Conservation (phyloP, 2,888 invertebrate species). For the Mayetiola destructor region DNA sequence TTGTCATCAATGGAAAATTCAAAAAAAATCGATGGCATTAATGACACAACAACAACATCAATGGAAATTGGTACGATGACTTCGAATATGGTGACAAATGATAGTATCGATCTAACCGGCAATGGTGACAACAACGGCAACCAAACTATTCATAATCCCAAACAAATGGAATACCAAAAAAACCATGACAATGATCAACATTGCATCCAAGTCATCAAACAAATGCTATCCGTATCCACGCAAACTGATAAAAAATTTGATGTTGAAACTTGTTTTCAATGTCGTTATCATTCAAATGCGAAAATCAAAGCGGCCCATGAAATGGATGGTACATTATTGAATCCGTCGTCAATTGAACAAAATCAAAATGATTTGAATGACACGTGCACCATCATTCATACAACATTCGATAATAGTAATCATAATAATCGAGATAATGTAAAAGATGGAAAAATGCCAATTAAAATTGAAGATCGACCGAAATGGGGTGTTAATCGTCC, state of each 20-base stretch:
- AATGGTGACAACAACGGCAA: not conserved
- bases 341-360: too few species aligned
- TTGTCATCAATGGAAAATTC: too few species aligned
- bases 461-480: conserved; percentile 45
- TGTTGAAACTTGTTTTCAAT: conserved; percentile 21
- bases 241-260: conserved; percentile 26
- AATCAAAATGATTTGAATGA: too few species aligned
- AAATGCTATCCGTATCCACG: not conserved
- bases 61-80: not conserved
- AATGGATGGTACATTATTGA: too few species aligned
- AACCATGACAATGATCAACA: too few species aligned
- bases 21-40: too few species aligned
- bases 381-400: too few species aligned
- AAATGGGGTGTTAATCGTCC: conserved; percentile 67
- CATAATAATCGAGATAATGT: conserved; percentile 18
- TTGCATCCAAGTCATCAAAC: too few species aligned
- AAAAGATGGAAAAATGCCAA: conserved; percentile 19
- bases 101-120: not conserved
- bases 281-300: conserved; percentile 32
- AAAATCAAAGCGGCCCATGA: too few species aligned
- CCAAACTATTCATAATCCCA: not conserved
- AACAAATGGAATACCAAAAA: too few species aligned
- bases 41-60: too few species aligned
- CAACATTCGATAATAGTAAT: too few species aligned
- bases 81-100: conserved; percentile 32